A percentile compares a stretch with the other conserved stretches of the same genome.
Conservation (phyloP, 2,797 vertebrate genomes). For the Enteromius afrohamiltoni region DNA sequence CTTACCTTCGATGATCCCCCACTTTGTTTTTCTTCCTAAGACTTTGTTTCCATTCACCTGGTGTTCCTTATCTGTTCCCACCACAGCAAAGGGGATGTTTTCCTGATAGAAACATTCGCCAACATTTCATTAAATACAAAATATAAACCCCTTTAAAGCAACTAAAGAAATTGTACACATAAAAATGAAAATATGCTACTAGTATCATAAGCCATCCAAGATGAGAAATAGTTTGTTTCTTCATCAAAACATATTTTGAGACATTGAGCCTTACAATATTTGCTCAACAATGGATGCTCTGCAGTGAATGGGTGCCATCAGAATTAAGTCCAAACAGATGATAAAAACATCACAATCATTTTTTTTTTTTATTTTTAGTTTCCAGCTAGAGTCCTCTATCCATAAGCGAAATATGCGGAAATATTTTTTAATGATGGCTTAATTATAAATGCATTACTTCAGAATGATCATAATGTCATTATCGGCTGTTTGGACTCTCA, state of each 20-base stretch:
- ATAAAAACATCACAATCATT: not conserved
- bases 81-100: slow-evolving; percentile 93
- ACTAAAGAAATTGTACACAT: not conserved
- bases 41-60: slow-evolving; percentile 91
- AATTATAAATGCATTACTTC: not conserved
- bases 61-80: slow-evolving; percentile 93
- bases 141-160: not conserved
- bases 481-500: not conserved
- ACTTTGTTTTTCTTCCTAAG: slow-evolving; percentile 94
- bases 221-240: not conserved
- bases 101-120: slow-evolving; percentile 74
- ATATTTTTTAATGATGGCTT: not conserved
- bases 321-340: not conserved
- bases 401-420: not conserved
- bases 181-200: not conserved
- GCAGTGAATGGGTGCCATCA: not conserved
- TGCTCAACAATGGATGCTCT: not conserved
- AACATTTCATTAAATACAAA: not conserved
- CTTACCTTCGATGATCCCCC: slow-evolving; percentile 96
- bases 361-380: too few species aligned
- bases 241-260: not conserved
- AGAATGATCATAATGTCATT: not conserved
- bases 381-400: not conserved
- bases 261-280: not conserved
- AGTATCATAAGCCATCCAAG: not conserved